A percentile compares a stretch with the other conserved stretches of the same genome.
Evolutionary conservation across 2,888 invertebrate species (phyloP).

Genomic region (Thymelicus lineola): DNA sequence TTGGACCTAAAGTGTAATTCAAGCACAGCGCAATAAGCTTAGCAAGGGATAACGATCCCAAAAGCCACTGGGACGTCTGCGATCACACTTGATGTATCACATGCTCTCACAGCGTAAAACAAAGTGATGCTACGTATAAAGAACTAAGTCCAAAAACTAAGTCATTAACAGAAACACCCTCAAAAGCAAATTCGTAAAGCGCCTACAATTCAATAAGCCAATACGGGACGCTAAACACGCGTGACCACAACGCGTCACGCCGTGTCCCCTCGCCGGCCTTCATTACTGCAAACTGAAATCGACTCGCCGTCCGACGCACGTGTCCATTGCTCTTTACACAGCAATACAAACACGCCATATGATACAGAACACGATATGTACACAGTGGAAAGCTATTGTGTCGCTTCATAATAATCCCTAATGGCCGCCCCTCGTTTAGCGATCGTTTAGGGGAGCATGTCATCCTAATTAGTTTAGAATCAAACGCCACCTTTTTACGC

Average conservation of each 20-base stretch:
- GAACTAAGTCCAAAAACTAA: not conserved
- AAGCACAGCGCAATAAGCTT: too few species aligned
- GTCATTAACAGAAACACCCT: slow-evolving; percentile 3
- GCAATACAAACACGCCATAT: slow-evolving; percentile 35
- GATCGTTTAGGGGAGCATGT: slow-evolving; percentile 58
- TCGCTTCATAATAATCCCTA: slow-evolving; percentile 42
- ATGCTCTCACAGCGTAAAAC: too few species aligned
- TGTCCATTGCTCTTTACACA: slow-evolving; percentile 37
- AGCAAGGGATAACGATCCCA: too few species aligned
- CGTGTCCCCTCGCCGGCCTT: slow-evolving; percentile 28
- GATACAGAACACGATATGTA: slow-evolving; percentile 42
- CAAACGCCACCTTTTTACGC: slow-evolving; percentile 70
- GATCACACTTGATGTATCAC: too few species aligned
- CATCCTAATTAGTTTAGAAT: slow-evolving; percentile 77
- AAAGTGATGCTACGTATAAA: not conserved
- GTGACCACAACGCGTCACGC: slow-evolving; percentile 61
- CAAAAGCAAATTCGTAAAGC: slow-evolving; percentile 5
- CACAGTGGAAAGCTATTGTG: slow-evolving; percentile 28
- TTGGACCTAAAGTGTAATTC: too few species aligned
- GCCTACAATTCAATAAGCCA: slow-evolving; percentile 57
- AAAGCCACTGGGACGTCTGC: too few species aligned
- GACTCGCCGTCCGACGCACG: slow-evolving; percentile 30
- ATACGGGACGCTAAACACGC: slow-evolving; percentile 50
- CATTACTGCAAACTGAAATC: slow-evolving; percentile 31
- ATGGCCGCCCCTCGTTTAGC: slow-evolving; percentile 52